Conservation (phyloP, 2,113 vertebrate genomes). For the Symphodus melops region DNA sequence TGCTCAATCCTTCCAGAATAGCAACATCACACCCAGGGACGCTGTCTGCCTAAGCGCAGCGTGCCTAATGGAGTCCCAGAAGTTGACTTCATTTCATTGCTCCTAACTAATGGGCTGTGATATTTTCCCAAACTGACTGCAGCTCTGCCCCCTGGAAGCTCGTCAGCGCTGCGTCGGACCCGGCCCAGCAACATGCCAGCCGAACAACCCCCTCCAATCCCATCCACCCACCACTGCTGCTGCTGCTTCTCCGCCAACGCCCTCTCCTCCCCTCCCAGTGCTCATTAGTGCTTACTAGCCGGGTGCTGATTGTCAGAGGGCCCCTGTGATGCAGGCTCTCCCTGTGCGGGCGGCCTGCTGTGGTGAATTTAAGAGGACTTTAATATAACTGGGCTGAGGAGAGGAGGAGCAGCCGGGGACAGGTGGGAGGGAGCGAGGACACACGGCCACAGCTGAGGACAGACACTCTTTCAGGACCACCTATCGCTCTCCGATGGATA, state of each 20-base stretch:
- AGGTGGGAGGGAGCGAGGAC: conserved; percentile 51
- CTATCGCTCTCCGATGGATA: conserved; percentile 76
- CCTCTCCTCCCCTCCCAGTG: conserved; percentile 62
- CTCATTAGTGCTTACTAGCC: conserved; percentile 80
- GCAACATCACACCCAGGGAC: conserved; percentile 87
- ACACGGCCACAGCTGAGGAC: conserved; percentile 65
- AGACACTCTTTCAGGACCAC: conserved; percentile 64
- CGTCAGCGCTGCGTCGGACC: conserved; percentile 76
- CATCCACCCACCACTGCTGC: conserved; percentile 41
- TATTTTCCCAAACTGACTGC: conserved; percentile 90
- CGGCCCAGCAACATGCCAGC: conserved; percentile 61
- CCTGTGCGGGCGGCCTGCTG: conserved; percentile 65
- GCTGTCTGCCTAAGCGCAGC: conserved; percentile 89
- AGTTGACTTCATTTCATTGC: conserved; percentile 94
- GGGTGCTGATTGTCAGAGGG: conserved; percentile 78
- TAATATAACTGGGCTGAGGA: conserved; percentile 78
- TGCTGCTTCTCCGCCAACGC: conserved; percentile 59
- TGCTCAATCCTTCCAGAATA: conserved; percentile 89
- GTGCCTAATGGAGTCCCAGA: conserved; percentile 95
- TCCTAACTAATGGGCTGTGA: conserved; percentile 95
- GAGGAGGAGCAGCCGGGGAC: conserved; percentile 58
- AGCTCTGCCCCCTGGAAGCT: conserved; percentile 84
- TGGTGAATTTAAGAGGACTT: conserved; percentile 78
- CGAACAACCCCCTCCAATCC: conserved; percentile 64
- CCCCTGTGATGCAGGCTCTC: conserved; percentile 69